Evolutionary conservation across 2,113 vertebrate species (phyloP).

Genomic region (Morone chrysops): DNA sequence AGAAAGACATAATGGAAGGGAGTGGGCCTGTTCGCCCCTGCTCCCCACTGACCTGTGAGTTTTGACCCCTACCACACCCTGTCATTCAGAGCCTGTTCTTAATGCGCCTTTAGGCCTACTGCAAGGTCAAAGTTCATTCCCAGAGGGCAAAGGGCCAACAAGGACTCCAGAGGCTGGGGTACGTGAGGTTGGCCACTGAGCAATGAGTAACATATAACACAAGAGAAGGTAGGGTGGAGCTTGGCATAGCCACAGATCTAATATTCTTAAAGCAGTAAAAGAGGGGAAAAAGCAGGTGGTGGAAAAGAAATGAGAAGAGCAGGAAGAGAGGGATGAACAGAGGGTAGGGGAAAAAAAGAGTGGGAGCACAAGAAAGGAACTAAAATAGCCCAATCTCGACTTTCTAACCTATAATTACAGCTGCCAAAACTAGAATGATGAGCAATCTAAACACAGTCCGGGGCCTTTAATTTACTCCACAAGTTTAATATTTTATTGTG

Average conservation of each 20-base stretch:
- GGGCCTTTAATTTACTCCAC: slow-evolving; percentile 52
- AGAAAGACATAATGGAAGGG: slow-evolving; percentile 15
- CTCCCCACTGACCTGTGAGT: slow-evolving; percentile 63
- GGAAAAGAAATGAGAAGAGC: not conserved
- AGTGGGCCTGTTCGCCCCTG: slow-evolving; percentile 11
- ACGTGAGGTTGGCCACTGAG: not conserved
- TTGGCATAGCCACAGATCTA: not conserved
- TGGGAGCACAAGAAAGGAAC: slow-evolving; percentile 12
- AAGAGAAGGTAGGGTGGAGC: not conserved
- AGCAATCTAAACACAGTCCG: slow-evolving; percentile 36
- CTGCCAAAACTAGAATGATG: slow-evolving; percentile 48
- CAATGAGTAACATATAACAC: slow-evolving; percentile 1
- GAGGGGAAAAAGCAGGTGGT: not conserved
- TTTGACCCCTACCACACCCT: slow-evolving; percentile 61
- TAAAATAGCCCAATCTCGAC: not conserved
- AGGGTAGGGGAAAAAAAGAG: not conserved
- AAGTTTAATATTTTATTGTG: slow-evolving; percentile 26
- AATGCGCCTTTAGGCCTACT: slow-evolving; percentile 52
- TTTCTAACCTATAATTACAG: slow-evolving; percentile 56
- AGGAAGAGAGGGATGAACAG: not conserved
- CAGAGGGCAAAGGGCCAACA: slow-evolving; percentile 47
- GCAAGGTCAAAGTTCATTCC: slow-evolving; percentile 59
- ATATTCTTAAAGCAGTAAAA: not conserved
- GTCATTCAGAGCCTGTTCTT: slow-evolving; percentile 54
- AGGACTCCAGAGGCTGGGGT: not conserved